Evolutionary conservation across 2,888 invertebrate species (phyloP).

Genomic region (Danaus chrysippus): DNA sequence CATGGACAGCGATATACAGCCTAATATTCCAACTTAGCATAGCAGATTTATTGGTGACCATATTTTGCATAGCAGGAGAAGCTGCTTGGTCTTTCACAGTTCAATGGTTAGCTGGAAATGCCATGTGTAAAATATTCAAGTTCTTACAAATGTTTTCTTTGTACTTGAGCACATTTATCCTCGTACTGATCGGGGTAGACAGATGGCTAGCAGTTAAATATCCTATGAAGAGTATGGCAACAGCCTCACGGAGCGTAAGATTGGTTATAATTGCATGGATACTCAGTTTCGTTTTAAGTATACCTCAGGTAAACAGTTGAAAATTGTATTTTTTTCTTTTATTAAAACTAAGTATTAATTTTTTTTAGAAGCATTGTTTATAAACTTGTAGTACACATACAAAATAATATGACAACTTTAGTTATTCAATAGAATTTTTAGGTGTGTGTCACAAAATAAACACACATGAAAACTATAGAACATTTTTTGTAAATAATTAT

Average conservation of each 20-base stretch:
- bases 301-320: slow-evolving; percentile 84
- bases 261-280: slow-evolving; percentile 85
- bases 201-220: slow-evolving; percentile 89
- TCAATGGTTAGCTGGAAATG: slow-evolving; percentile 88
- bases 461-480: neutral
- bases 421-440: neutral
- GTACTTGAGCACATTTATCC: slow-evolving; percentile 89
- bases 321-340: slow-evolving; percentile 40
- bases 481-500: neutral
- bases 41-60: slow-evolving; percentile 88
- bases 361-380: neutral
- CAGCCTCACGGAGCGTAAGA: slow-evolving; percentile 83
- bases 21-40: slow-evolving; percentile 90
- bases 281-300: slow-evolving; percentile 84
- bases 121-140: slow-evolving; percentile 88
- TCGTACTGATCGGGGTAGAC: slow-evolving; percentile 90
- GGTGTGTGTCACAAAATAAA: slow-evolving; percentile 1
- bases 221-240: slow-evolving; percentile 85
- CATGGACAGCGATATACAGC: slow-evolving; percentile 86
- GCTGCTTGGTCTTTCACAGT: slow-evolving; percentile 90
- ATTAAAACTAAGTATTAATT: neutral
- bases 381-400: no score
- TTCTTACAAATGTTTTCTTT: slow-evolving; percentile 90
- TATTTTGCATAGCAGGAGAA: slow-evolving; percentile 90
- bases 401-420: no score